Conservation (phyloP, 1,140 invertebrate species). For the Dreissena polymorpha region DNA sequence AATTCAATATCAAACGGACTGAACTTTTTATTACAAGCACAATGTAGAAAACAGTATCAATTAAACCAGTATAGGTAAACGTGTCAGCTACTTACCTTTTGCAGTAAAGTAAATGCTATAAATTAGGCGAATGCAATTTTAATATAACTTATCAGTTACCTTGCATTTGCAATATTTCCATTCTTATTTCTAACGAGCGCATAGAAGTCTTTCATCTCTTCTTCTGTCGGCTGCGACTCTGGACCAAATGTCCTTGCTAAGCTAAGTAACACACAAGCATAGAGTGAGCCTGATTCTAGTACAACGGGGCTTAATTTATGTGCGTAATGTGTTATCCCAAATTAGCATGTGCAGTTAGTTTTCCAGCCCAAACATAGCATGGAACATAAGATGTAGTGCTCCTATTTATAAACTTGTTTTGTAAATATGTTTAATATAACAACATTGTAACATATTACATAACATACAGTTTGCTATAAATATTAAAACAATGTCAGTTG, state of each 20-base stretch:
- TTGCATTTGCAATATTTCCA: no score
- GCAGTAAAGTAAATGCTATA: no score
- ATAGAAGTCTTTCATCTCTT: constrained; percentile 74
- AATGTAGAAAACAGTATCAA: no score
- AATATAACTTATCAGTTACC: no score
- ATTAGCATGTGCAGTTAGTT: neutral
- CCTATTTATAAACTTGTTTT: neutral
- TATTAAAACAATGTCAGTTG: no score
- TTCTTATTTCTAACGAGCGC: constrained; percentile 12
- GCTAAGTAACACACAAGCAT: constrained; percentile 34
- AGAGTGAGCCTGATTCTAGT: constrained; percentile 35
- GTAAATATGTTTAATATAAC: neutral
- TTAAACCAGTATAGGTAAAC: no score
- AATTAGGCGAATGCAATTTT: no score
- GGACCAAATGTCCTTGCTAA: constrained; percentile 73
- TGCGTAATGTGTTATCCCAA: neutral
- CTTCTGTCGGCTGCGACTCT: constrained; percentile 64
- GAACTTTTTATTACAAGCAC: no score
- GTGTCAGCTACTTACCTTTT: no score
- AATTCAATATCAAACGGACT: no score
- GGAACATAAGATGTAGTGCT: neutral
- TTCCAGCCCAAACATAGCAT: neutral
- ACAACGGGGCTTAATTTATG: neutral
- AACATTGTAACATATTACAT: no score
- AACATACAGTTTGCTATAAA: no score